These are phyloP conservation scores for Perodicticus potto DNA, from an alignment of 2,797 vertebrate species.

Conservation along the genomic window DNA sequence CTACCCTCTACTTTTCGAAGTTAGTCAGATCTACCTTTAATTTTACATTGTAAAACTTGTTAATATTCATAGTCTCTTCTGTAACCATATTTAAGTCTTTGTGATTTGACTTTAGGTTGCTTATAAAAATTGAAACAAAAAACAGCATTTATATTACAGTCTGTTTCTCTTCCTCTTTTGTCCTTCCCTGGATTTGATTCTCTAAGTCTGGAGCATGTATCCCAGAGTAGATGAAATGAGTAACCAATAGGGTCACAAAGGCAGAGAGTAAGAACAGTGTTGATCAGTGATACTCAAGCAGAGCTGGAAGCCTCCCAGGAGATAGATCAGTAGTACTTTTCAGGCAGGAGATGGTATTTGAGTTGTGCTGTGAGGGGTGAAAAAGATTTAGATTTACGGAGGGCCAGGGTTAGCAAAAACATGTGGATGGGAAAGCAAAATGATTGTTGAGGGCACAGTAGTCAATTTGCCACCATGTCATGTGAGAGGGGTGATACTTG, in stretches of 20 bases:
- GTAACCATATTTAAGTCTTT: slow-evolving; percentile 57
- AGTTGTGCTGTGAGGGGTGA: not conserved
- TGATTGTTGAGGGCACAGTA: not conserved
- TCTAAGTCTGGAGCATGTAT: slow-evolving; percentile 52
- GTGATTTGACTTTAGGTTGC: slow-evolving; percentile 38
- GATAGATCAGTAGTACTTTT: not conserved
- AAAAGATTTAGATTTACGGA: not conserved
- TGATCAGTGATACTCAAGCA: not conserved
- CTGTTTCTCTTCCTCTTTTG: slow-evolving; percentile 8
- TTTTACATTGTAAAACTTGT: slow-evolving; percentile 57
- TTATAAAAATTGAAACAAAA: slow-evolving; percentile 75
- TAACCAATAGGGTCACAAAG: not conserved
- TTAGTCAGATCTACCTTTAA: slow-evolving; percentile 53
- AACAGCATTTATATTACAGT: slow-evolving; percentile 65
- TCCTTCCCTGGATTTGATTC: slow-evolving; percentile 44
- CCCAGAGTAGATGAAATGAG: not conserved
- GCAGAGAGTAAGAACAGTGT: not conserved
- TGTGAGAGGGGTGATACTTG: not conserved
- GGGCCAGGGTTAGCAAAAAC: not conserved
- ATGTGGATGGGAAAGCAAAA: not conserved
- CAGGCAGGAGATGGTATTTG: slow-evolving; percentile 3
- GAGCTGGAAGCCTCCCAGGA: not conserved
- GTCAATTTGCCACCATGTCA: not conserved
- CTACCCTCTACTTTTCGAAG: not conserved
- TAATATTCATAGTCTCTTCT: slow-evolving; percentile 69